Base-by-base conservation (phyloP, 2,888 invertebrate species). In the Thalpophila matura region DNA sequence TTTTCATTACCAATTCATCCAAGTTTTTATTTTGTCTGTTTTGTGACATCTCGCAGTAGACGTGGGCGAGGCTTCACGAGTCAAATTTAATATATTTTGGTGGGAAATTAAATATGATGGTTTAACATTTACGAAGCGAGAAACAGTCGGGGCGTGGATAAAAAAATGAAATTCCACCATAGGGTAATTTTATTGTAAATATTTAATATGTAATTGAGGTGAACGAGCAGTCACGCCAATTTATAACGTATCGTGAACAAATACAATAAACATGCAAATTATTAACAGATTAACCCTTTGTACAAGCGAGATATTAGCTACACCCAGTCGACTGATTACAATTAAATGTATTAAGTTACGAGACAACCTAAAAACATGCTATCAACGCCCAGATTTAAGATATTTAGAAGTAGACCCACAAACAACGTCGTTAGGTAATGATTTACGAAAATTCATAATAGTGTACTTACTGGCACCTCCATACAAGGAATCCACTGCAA, bases 401-500 rank as follows among this genome's bases (percentile, higher is more conserved):
- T 40, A 47, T 71, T 71, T 53, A 69, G 43, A 53, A 43, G 9
- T 37, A 64, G 47, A 66, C 54, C 77, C 74, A 74, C 68, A 72
- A 74, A 71, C 79, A 79, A 71, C 59, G 71, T 45, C 50, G 42
- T 65, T 73, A 68, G 14, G 12, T 74, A 79, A 38, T 46, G 35
- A 29, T 66, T 61, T 61, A 59, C 51, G 42, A 31, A 59, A 53
- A 74, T 61, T 58, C 31, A 64, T 71, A 59, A 50, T 61, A 35
- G 42, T 74, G 80, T 91, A 96, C 96, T 96, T 95, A 96, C 96
- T 96, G 91, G 96, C 96, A 91, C 96, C 96, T 96, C 96, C 97
- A 96, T 96, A 96, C 87, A 96, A 94, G 84, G 96, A 96, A 96
- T 97, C 97, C 96, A 96, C 97, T 97, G 96, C 81, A 91, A 90